phyloP scores from a whole-genome alignment of 2,113 vertebrate genomes.

The Lutjanus erythropterus region DNA sequence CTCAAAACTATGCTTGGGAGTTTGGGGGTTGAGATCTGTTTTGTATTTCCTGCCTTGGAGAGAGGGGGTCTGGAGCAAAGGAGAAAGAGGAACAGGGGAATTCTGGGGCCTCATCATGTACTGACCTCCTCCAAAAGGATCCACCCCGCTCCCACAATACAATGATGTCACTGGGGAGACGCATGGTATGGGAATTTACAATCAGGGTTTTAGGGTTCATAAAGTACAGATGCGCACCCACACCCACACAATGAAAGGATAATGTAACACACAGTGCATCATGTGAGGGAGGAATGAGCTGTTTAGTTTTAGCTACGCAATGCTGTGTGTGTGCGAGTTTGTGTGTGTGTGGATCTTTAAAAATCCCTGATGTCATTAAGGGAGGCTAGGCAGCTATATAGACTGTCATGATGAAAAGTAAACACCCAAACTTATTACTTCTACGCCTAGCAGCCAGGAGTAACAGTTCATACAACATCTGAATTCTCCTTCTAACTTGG shows the following conservation, averaged over 20 bases:
- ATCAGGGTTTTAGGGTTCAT: conserved; percentile 58
- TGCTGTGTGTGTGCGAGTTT: background rate
- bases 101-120: conserved; percentile 55
- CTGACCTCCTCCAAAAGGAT: conserved; percentile 54
- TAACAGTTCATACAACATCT: conserved; percentile 19
- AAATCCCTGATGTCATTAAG: conserved; percentile 49
- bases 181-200: conserved; percentile 66
- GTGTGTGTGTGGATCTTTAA: background rate
- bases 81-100: conserved; percentile 52
- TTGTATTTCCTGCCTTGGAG: conserved; percentile 69
- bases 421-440: conserved; percentile 39
- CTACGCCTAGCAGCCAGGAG: background rate
- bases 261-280: conserved; percentile 14
- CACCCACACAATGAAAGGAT: conserved; percentile 26
- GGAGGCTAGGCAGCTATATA: conserved; percentile 1
- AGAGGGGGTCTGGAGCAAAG: conserved; percentile 37
- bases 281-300: conserved; percentile 31
- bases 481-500: background rate
- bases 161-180: conserved; percentile 66
- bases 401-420: conserved; percentile 34
- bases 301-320: background rate
- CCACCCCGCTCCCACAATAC: conserved; percentile 42
- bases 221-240: conserved; percentile 57
- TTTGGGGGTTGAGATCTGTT: conserved; percentile 71
- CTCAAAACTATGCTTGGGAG: conserved; percentile 25